These are phyloP conservation scores for Thumatha senex DNA, from an alignment of 2,888 invertebrate genomes.

Conservation along the genomic window DNA sequence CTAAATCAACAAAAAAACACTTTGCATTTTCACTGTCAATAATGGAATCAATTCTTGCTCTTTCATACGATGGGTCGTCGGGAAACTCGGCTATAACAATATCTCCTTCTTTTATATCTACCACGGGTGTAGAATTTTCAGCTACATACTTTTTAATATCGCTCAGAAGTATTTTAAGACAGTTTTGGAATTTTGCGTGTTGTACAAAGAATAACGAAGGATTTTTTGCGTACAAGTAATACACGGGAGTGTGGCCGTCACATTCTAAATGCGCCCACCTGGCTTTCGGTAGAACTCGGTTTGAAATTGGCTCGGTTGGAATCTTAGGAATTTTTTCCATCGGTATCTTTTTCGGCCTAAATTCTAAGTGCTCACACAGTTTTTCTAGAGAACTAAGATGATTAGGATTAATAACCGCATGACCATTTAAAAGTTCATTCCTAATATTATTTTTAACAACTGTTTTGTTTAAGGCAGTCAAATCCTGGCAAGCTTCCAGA, in stretches of 20 bases:
- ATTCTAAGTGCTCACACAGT: constrained; percentile 58
- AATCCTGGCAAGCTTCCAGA: constrained; percentile 81
- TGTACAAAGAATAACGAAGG: constrained; percentile 79
- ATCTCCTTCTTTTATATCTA: constrained; percentile 58
- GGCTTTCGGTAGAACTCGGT: constrained; percentile 22
- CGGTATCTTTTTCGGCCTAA: constrained; percentile 28
- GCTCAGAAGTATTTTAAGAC: constrained; percentile 58
- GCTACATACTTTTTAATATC: constrained; percentile 65
- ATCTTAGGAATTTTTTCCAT: constrained; percentile 23
- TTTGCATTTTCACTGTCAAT: constrained; percentile 63
- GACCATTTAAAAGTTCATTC: constrained; percentile 71
- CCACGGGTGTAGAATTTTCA: constrained; percentile 39
- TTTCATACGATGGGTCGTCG: constrained; percentile 63
- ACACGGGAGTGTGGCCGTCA: constrained; percentile 61
- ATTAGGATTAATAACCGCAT: constrained; percentile 64
- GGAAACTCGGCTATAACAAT: constrained; percentile 79
- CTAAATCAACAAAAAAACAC: constrained; percentile 86
- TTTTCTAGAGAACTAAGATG: constrained; percentile 76
- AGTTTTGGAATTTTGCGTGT: constrained; percentile 68
- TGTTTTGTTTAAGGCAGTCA: constrained; percentile 71
- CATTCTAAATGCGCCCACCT: constrained; percentile 80
- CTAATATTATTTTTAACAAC: constrained; percentile 82
- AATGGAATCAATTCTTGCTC: constrained; percentile 71
- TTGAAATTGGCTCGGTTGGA: constrained; percentile 26
- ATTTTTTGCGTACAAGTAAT: constrained; percentile 65